Conservation (phyloP, 2,888 invertebrate species). For the Norana najaformis region DNA sequence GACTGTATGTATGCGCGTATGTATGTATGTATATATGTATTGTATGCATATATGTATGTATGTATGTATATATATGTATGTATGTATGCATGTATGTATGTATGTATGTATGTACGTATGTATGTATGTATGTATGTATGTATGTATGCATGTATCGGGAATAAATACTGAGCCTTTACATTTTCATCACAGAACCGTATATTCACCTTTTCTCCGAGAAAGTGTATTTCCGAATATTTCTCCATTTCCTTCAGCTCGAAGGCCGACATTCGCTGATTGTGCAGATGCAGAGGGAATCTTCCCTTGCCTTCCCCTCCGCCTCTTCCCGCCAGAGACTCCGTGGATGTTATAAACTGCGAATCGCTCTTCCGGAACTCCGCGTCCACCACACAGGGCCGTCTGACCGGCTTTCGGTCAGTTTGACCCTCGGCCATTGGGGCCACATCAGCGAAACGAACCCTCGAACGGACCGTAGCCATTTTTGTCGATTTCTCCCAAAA, state of each 20-base stretch:
- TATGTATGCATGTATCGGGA: conserved; percentile 67
- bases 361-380: conserved; percentile 8
- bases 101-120: neutral
- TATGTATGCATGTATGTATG: neutral
- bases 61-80: neutral
- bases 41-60: no score
- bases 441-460: conserved; percentile 7
- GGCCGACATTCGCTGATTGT: conserved; percentile 67
- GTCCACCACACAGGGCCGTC: neutral
- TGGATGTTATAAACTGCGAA: conserved; percentile 20
- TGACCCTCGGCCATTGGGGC: conserved; percentile 20
- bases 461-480: neutral
- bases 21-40: neutral
- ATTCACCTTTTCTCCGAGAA: conserved; percentile 91
- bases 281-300: conserved; percentile 17
- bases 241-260: conserved; percentile 96
- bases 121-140: no score
- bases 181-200: no score
- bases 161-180: no score
- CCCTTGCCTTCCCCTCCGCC: conserved; percentile 17
- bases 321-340: conserved; percentile 5
- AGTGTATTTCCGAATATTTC: conserved; percentile 82
- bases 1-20: neutral
- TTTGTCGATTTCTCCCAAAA: conserved; percentile 22
- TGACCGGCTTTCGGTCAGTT: neutral